These are phyloP conservation scores for Artemia franciscana DNA, from an alignment of 1,140 invertebrate species.

Conservation along the genomic window DNA sequence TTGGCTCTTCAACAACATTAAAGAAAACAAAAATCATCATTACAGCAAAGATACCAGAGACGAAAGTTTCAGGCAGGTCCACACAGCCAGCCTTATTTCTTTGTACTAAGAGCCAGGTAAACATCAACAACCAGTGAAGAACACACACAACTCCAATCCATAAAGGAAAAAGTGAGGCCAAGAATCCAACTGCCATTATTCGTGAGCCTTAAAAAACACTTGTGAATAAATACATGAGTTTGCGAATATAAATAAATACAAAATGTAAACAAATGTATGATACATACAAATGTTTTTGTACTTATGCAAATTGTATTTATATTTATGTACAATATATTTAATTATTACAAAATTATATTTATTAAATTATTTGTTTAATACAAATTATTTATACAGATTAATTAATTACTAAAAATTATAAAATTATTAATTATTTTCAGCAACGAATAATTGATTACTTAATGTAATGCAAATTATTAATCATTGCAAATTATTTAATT, in stretches of 20 bases:
- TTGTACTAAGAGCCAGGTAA: slow-evolving; percentile 31
- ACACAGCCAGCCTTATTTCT: background rate
- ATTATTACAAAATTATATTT: no score
- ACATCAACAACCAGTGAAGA: slow-evolving; percentile 49
- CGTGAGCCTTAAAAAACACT: slow-evolving; percentile 35
- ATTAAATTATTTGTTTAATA: no score
- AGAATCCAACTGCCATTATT: slow-evolving; percentile 35
- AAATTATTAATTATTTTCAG: no score
- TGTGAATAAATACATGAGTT: slow-evolving; percentile 1
- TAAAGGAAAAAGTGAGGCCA: slow-evolving; percentile 34
- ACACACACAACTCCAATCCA: slow-evolving; percentile 31
- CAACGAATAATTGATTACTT: no score
- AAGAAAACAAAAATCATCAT: slow-evolving; percentile 21
- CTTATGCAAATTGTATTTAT: no score
- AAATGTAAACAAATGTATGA: no score
- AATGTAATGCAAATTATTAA: no score
- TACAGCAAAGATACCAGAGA: slow-evolving; percentile 19
- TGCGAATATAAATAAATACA: slow-evolving; percentile 5
- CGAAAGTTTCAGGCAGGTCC: slow-evolving; percentile 15
- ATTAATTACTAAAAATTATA: no score
- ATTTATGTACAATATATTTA: no score
- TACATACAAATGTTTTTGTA: no score
- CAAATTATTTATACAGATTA: no score
- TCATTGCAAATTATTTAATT: no score
- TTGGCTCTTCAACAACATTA: slow-evolving; percentile 21